Percentiles rank a stretch among this genome's conserved stretches.
Conservation (phyloP, 2,113 vertebrate species). For the Crotophaga sulcirostris region DNA sequence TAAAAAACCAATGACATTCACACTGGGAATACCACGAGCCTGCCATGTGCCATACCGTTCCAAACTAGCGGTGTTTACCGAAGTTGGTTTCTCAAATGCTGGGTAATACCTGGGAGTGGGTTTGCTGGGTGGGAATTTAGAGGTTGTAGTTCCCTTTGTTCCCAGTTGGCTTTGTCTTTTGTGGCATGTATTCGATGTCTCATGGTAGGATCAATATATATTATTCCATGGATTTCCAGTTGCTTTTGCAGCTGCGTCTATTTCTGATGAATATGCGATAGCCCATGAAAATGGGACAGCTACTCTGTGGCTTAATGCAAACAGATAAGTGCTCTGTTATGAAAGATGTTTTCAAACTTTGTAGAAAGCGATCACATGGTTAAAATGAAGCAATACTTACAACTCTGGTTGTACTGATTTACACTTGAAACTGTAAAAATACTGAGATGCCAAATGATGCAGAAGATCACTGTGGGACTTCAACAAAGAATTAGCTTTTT, state of each 20-base stretch:
- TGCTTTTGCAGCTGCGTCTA: not conserved
- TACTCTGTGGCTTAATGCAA: not conserved
- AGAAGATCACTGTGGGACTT: not conserved
- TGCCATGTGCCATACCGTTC: not conserved
- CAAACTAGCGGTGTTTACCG: not conserved
- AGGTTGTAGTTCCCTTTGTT: not conserved
- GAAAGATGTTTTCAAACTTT: not conserved
- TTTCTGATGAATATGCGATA: not conserved
- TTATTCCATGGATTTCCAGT: not conserved
- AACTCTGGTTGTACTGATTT: not conserved
- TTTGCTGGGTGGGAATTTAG: not conserved
- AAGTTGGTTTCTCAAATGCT: not conserved
- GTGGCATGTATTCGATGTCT: accelerated
- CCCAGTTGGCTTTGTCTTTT: not conserved
- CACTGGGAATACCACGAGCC: not conserved
- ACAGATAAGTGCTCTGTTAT: not conserved
- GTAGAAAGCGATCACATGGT: not conserved
- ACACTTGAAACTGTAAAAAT: not conserved
- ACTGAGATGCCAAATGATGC: not conserved
- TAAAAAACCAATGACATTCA: not conserved
- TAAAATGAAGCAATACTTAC: not conserved
- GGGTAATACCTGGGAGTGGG: not conserved
- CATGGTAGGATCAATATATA: not conserved
- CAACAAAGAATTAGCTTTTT: not conserved
- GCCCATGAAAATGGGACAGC: not conserved